Base-by-base conservation (phyloP, 2,888 invertebrate genomes). In the Halocaridina rubra region DNA sequence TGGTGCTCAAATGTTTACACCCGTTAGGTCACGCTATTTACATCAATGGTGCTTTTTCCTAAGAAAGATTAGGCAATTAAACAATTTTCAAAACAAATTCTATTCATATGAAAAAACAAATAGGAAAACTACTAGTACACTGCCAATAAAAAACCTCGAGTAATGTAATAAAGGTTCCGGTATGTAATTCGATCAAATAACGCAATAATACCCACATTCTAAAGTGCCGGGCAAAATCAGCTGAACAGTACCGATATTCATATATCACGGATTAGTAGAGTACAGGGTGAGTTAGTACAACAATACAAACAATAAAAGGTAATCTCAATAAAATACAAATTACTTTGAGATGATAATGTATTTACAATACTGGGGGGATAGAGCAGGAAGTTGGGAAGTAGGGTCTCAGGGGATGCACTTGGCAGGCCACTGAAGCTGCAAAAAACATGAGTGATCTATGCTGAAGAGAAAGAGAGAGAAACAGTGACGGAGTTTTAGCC, bases 381-480 rank as follows among this genome's bases (percentile, higher is more conserved):
- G 39, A 61, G 78, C 46, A 30, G 80, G 80, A 22, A 67, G 64
- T 75, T 67, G 33, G 57, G 61, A 61, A 61, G 22, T 61, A 77
- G 33, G 77, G 30, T 61, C 59, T 80, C 80, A 46, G 72, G 72
- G 82, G 61, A 61, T 82, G 82, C 78, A 72, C 82, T 61, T 29
- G 82, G 82, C 82, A 82, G 27, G 30, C 80, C 82, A 77, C 71
- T 82, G 82, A 82, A 82, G 78, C 82, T 82, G 82, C 78, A 78
- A 78, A 77, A 77, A 71, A 30, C 77, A 72, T 61, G 61, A 72
- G 33, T 78, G 69, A 10, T 77, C n/a, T 53, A 61, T 82, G 77
- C 75, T 53, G 53, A 19, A 53, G 53, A 53, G 53, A 53, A 16
- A 53, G 53, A 53, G 53, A n/a, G 53, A 53, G 53, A n/a, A n/a